Conservation (phyloP, 2,113 vertebrate genomes). For the Lagopus muta region DNA sequence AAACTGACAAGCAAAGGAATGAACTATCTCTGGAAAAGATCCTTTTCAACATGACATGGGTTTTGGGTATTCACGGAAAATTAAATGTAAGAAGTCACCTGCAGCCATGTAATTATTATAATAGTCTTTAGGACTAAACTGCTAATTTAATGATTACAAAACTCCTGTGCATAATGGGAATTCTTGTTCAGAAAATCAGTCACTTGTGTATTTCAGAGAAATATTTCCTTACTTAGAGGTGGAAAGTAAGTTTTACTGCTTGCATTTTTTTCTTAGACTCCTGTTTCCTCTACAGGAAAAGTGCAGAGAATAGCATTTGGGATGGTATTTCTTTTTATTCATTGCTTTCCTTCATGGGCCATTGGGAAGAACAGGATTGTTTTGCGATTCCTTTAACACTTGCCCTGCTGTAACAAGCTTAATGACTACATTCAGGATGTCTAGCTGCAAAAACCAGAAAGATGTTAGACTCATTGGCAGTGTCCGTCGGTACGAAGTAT, state of each 20-base stretch:
- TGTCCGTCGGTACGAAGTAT: not conserved
- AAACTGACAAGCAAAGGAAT: not conserved
- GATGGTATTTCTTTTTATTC: not conserved
- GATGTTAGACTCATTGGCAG: not conserved
- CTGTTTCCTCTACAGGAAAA: not conserved
- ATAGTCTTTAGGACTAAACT: not conserved
- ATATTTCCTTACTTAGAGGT: not conserved
- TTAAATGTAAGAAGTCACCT: not conserved
- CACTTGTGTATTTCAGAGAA: not conserved
- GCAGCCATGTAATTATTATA: slow-evolving; percentile 16
- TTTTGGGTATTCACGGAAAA: not conserved
- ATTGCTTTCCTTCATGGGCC: not conserved
- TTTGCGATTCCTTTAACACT: not conserved
- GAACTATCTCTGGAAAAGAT: slow-evolving; percentile 3
- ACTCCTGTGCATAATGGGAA: not conserved
- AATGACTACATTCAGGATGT: not conserved
- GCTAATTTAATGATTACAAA: not conserved
- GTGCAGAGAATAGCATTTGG: not conserved
- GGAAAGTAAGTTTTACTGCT: not conserved
- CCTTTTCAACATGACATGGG: not conserved
- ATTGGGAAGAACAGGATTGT: not conserved
- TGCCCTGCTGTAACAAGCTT: not conserved
- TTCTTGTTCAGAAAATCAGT: slow-evolving; percentile 10
- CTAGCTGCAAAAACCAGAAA: not conserved
- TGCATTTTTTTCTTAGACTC: not conserved